These are phyloP conservation scores for Drepanosiphum platanoidis DNA, from an alignment of 2,888 invertebrate genomes.

Conservation along the genomic window DNA sequence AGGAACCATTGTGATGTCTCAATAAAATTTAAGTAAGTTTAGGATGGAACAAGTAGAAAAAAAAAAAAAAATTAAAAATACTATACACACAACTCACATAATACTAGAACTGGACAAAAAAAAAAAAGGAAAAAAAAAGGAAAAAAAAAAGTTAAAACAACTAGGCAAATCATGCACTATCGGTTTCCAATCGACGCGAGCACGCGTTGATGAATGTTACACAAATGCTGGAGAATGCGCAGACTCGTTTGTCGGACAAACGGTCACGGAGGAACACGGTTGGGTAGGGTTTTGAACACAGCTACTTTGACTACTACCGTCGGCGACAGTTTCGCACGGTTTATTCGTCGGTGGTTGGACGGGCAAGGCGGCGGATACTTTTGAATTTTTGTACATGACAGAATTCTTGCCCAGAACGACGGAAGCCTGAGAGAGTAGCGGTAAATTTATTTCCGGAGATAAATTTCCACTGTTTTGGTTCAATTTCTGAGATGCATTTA, in stretches of 20 bases:
- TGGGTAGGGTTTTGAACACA: conserved; percentile 33
- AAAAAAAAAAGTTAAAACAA: too few species aligned
- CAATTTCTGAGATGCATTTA: neutral
- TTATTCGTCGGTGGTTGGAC: neutral
- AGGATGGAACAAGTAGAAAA: neutral
- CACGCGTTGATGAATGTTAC: conserved; percentile 63
- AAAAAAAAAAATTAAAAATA: conserved; percentile 10
- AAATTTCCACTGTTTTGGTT: neutral
- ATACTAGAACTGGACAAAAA: neutral
- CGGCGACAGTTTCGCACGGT: conserved; percentile 11
- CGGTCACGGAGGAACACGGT: conserved; percentile 49
- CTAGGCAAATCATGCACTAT: neutral
- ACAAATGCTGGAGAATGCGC: conserved; percentile 54
- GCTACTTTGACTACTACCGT: neutral
- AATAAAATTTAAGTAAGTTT: conserved; percentile 45
- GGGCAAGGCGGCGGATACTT: neutral
- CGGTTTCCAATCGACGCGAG: conserved; percentile 49
- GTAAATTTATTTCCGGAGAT: conserved; percentile 31
- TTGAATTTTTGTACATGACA: neutral
- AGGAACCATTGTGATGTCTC: conserved; percentile 40
- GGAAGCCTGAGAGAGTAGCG: conserved; percentile 34
- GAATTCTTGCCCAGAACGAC: conserved; percentile 56
- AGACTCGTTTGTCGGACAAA: conserved; percentile 50
- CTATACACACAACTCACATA: conserved; percentile 3
- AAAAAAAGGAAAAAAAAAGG: too few species aligned